Percentiles rank a stretch among this genome's conserved stretches.
phyloP scores from a whole-genome alignment of 1,140 invertebrate species.

The Sminthurinus signatus region DNA sequence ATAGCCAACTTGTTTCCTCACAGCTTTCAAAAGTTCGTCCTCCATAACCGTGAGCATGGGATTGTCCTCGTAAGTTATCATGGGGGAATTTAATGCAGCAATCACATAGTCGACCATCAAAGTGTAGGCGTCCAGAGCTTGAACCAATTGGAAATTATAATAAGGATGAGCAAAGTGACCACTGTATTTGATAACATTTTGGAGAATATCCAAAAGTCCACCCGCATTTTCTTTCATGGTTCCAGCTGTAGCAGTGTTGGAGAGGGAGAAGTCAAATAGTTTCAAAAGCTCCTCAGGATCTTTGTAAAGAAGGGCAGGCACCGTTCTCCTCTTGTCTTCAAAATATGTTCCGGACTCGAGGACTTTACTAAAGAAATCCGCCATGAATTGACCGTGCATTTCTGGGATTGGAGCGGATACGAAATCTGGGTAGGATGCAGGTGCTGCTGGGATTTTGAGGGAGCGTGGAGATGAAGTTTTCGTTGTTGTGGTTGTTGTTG shows the following conservation, averaged over 20 bases:
- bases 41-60: slow-evolving; percentile 20
- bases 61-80: slow-evolving; percentile 9
- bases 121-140: slow-evolving; percentile 23
- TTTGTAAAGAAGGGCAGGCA: neutral
- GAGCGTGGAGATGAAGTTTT: too few species aligned
- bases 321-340: neutral
- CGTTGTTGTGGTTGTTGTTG: too few species aligned
- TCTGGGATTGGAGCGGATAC: neutral
- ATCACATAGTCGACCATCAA: slow-evolving; percentile 13
- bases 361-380: neutral
- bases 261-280: slow-evolving; percentile 11
- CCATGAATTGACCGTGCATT: slow-evolving; percentile 5
- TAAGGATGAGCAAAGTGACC: slow-evolving; percentile 13
- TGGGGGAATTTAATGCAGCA: neutral
- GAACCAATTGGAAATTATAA: neutral
- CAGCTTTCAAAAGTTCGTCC: neutral
- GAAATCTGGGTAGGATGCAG: neutral
- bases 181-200: slow-evolving; percentile 7
- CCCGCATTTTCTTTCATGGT: neutral
- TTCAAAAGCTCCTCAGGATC: neutral
- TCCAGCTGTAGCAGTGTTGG: neutral
- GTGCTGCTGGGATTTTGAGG: too few species aligned
- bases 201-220: neutral
- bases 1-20: slow-evolving; percentile 19
- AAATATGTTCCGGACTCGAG: slow-evolving; percentile 10